Conservation (phyloP, 2,888 invertebrate species). For the Ornithoptera priamus region DNA sequence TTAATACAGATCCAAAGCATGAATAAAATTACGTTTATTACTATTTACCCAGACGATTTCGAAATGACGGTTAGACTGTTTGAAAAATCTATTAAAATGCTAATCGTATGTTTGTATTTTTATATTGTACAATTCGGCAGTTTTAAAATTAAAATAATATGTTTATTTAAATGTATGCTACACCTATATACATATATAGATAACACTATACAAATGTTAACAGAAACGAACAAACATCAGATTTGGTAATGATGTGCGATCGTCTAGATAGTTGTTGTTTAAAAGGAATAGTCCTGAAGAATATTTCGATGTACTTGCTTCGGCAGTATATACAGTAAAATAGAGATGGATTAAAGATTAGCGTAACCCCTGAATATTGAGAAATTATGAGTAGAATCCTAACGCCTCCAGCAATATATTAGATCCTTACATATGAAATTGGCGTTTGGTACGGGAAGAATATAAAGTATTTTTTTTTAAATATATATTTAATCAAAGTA, state of each 20-base stretch:
- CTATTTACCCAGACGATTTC: constrained; percentile 35
- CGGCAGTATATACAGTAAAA: no score
- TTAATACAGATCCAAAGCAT: constrained; percentile 23
- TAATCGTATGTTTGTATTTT: constrained; percentile 22
- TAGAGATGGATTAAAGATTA: no score
- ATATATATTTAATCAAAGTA: no score
- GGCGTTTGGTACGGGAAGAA: no score
- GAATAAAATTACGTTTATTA: constrained; percentile 33
- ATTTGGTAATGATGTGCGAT: neutral
- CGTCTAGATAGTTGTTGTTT: no score
- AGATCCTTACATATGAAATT: no score
- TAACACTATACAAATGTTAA: neutral
- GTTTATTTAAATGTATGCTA: neutral
- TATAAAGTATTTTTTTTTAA: no score
- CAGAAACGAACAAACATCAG: neutral
- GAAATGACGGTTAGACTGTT: constrained; percentile 31
- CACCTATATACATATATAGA: neutral
- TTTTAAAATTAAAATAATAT: constrained; percentile 7
- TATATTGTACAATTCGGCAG: constrained; percentile 1
- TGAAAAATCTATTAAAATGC: constrained; percentile 27
- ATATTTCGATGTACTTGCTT: no score
- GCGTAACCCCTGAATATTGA: no score
- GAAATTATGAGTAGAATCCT: no score
- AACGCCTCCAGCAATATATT: no score
- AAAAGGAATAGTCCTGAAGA: no score